A percentile compares a stretch with the other conserved stretches of the same genome.
Conservation (phyloP, 2,888 invertebrate genomes). For the Mystacides longicornis region DNA sequence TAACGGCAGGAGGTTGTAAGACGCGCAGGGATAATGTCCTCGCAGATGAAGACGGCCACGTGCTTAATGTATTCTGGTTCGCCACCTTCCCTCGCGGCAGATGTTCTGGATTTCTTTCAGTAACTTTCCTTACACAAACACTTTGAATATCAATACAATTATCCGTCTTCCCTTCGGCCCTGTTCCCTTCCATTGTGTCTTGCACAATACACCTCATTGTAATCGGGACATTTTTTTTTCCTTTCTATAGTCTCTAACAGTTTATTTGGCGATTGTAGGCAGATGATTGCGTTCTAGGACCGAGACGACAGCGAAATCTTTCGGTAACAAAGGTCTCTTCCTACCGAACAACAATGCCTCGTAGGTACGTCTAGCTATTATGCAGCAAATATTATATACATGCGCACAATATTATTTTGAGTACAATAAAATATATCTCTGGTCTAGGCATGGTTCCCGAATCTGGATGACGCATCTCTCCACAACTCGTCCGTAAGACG, state of each 20-base stretch:
- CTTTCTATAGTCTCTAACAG: neutral
- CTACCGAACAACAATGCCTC: too few relatives aligned
- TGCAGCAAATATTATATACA: too few relatives aligned
- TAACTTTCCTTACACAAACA: slow-evolving; percentile 3
- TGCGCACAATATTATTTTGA: too few relatives aligned
- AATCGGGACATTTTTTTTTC: neutral
- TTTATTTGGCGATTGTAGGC: neutral
- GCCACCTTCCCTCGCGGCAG: slow-evolving; percentile 15
- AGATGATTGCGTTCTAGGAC: neutral
- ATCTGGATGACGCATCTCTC: too few relatives aligned
- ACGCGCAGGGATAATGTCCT: too few relatives aligned
- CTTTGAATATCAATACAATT: neutral
- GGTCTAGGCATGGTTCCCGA: too few relatives aligned
- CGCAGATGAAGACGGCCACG: slow-evolving; percentile 16
- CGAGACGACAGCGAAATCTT: neutral
- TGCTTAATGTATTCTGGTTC: slow-evolving; percentile 13
- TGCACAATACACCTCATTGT: slow-evolving; percentile 9
- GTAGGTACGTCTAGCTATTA: too few relatives aligned
- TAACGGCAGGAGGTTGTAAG: too few relatives aligned
- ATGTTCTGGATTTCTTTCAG: slow-evolving; percentile 20
- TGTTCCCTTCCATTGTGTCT: slow-evolving; percentile 12
- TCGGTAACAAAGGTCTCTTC: too few relatives aligned
- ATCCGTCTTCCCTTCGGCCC: slow-evolving; percentile 14
- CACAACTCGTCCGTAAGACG: too few relatives aligned
- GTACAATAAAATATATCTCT: too few relatives aligned